Evolutionary conservation across 2,888 invertebrate species (phyloP).

Genomic region (Amphipyra berbera): DNA sequence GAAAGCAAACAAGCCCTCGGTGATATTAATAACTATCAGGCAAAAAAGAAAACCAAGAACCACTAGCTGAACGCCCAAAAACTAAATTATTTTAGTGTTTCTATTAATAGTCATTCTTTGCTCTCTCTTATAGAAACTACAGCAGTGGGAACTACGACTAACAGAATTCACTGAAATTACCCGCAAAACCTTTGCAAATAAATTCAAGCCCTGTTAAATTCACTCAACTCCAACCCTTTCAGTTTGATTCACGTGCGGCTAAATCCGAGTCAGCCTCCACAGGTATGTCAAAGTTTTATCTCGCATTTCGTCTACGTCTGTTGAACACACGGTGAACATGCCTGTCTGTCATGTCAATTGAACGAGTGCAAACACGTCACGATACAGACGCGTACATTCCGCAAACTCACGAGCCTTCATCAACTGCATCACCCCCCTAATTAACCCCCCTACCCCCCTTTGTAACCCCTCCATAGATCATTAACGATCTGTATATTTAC

Average conservation of each 20-base stretch:
- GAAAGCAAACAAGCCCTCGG: too few relatives aligned
- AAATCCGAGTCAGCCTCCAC: constrained; percentile 26
- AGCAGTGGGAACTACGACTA: not conserved
- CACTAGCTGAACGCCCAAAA: too few relatives aligned
- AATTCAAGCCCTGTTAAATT: constrained; percentile 18
- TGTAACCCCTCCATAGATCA: constrained; percentile 51
- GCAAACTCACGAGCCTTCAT: constrained; percentile 48
- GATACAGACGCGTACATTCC: constrained; percentile 48
- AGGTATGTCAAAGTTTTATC: constrained; percentile 49
- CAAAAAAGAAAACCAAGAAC: too few relatives aligned
- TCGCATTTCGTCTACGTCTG: constrained; percentile 24
- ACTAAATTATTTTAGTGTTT: too few relatives aligned
- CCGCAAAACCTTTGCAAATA: constrained; percentile 13
- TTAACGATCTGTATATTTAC: constrained; percentile 61
- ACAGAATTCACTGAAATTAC: not conserved
- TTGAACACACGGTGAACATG: constrained; percentile 12
- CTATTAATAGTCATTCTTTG: too few relatives aligned
- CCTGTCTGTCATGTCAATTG: constrained; percentile 51
- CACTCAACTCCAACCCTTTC: constrained; percentile 30
- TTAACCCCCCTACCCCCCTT: constrained; percentile 37
- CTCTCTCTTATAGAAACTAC: not conserved
- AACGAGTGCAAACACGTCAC: constrained; percentile 50
- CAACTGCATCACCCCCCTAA: constrained; percentile 56
- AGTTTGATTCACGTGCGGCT: constrained; percentile 33
- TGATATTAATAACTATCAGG: too few relatives aligned